Percentiles rank a stretch among this genome's conserved stretches.
Conservation (phyloP, 2,888 invertebrate genomes). For the Julus scandinavius region DNA sequence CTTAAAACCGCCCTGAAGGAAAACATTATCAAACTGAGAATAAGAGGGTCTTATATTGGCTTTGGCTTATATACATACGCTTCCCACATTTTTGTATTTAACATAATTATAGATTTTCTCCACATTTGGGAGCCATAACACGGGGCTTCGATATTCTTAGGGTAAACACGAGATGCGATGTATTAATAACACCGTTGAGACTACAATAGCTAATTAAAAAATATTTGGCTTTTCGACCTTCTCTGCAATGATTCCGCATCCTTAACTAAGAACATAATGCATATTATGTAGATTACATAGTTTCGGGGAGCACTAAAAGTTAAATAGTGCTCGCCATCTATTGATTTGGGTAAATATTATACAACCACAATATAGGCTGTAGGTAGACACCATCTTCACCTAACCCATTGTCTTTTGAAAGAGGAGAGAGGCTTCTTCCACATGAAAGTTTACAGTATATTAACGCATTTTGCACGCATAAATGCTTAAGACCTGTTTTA, state of each 20-base stretch:
- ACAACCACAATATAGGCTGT: background rate
- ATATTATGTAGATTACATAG: conserved; percentile 32
- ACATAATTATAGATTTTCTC: conserved; percentile 9
- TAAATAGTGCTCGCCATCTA: background rate
- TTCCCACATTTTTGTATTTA: background rate
- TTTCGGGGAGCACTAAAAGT: conserved; percentile 1
- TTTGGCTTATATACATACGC: background rate
- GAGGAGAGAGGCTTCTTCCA: background rate
- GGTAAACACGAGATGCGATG: conserved; percentile 4
- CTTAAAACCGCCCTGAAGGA: background rate
- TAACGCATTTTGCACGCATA: conserved; percentile 11
- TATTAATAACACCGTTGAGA: conserved; percentile 17
- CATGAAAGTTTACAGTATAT: background rate
- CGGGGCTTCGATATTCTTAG: background rate
- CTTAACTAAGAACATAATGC: conserved; percentile 43
- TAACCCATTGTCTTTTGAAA: conserved; percentile 16
- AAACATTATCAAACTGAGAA: background rate
- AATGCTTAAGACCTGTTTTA: conserved; percentile 46
- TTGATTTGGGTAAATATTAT: background rate
- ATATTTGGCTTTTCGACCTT: conserved; percentile 39
- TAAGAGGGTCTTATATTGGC: background rate
- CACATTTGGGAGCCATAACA: conserved; percentile 31
- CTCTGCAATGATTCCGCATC: background rate
- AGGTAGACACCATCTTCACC: background rate
- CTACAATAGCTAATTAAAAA: conserved; percentile 33